phyloP scores from a whole-genome alignment of 2,888 invertebrate genomes.

The Plagodis dolabraria region DNA sequence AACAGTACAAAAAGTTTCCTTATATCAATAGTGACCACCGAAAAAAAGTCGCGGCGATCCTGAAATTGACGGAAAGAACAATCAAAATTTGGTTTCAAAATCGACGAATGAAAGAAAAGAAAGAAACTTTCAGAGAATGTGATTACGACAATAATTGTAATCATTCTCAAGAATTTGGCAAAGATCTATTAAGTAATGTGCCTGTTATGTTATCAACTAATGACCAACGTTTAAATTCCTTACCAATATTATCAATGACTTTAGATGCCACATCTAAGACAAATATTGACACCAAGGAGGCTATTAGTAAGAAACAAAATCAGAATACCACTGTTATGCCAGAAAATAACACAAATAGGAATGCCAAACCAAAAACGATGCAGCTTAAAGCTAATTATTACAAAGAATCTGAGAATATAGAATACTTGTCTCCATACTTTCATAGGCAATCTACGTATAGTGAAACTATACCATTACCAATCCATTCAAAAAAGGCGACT shows the following conservation, averaged over 20 bases:
- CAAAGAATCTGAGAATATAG: conserved; percentile 12
- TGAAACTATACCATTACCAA: neutral
- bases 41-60: conserved; percentile 86
- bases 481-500: conserved; percentile 1
- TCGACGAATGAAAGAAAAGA: conserved; percentile 90
- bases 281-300: conserved; percentile 10
- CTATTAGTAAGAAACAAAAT: neutral
- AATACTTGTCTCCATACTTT: conserved; percentile 11
- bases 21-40: conserved; percentile 88
- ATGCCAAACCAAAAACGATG: conserved; percentile 1
- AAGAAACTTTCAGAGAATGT: conserved; percentile 66
- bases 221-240: conserved; percentile 41
- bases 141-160: conserved; percentile 41
- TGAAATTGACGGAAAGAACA: conserved; percentile 89
- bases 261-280: conserved; percentile 16
- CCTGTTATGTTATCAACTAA: conserved; percentile 46
- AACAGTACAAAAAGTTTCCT: conserved; percentile 87
- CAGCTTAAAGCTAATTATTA: conserved; percentile 15
- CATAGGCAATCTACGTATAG: neutral
- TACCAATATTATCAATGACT: conserved; percentile 40
- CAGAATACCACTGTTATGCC: conserved; percentile 1
- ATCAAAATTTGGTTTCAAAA: conserved; percentile 95
- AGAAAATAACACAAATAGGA: conserved; percentile 9
- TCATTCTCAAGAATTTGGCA: conserved; percentile 38
- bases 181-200: conserved; percentile 53